Evolutionary conservation across 2,113 vertebrate genomes (phyloP), one percentile per base, ranked within the genome.

Genomic region (Dryoscopus gambensis): DNA sequence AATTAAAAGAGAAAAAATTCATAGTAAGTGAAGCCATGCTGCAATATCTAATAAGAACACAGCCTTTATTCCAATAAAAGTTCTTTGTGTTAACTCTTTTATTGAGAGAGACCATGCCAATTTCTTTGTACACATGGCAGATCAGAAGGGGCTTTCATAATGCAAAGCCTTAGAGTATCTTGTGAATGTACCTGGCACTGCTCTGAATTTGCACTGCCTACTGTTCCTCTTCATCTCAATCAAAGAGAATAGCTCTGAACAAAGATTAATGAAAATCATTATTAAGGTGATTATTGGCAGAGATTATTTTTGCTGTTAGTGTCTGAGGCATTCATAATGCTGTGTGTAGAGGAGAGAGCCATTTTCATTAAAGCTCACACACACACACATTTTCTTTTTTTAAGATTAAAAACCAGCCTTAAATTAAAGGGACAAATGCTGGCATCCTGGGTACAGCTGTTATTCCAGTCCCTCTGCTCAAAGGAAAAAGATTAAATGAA

Each of bases 201-300:
- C 85, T 94, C 95, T 90, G 90, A 93, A 96, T 94, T 85, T 91
- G 56, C 56, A 60, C 47, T 86, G 78, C 87, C 91, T 93, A 88
- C 90, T 91, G 87, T 77, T 95, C 71, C 71, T 92, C 91, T 93
- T 97, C 90, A 93, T 95, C 95, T 84, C 79, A 90, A 77, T 94
- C 92, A 96, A 96, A 94, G 56, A 70, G 55, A 90, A 94, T 62
- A 86, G 47, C 63, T 93, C 90, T 90, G 88, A 94, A 90, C 60
- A 93, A 94, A 90, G 90, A 91, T 70, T 95, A 94, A 95, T 88
- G 85, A 93, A 97, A 96, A 86, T 88, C 68, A 70, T 95, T 94
- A 94, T 93, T 93, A 90, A 85, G 60, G 60, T 86, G 93, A 96
- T 95, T 94, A 94, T 67, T 96, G 13, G 1, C 30, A 60, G 68